A percentile compares a stretch with the other conserved stretches of the same genome.
Evolutionary conservation across 2,888 invertebrate species (phyloP).

Genomic region (Hemicrepidius hirtus): DNA sequence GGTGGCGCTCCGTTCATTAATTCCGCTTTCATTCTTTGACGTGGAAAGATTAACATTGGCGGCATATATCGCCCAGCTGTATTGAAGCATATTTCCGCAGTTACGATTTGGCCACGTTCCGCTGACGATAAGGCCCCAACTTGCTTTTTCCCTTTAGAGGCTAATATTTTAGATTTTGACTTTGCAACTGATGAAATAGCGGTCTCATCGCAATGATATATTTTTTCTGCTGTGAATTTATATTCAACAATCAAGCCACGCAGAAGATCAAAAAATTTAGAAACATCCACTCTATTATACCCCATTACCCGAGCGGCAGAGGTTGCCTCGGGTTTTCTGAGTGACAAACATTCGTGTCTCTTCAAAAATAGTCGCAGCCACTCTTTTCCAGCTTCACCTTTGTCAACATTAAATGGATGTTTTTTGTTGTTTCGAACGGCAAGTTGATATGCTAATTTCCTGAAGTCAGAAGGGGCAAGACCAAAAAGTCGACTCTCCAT

Average conservation of each 20-base stretch:
- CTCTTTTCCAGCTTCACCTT: too few species aligned
- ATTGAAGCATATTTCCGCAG: conserved; percentile 59
- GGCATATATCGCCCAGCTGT: conserved; percentile 61
- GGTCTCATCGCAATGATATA: neutral
- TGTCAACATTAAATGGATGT: conserved; percentile 52
- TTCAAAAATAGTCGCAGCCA: too few species aligned
- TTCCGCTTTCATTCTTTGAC: conserved; percentile 59
- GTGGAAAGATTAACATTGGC: too few species aligned
- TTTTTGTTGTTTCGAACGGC: conserved; percentile 47
- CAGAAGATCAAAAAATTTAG: neutral
- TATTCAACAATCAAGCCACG: neutral
- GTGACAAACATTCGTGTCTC: too few species aligned
- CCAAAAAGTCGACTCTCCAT: conserved; percentile 54
- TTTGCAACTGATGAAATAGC: conserved; percentile 59
- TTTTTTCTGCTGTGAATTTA: neutral
- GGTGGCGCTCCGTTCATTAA: conserved; percentile 61
- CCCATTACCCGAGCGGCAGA: neutral
- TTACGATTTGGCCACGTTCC: conserved; percentile 60
- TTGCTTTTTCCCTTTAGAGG: conserved; percentile 44
- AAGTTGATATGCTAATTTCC: conserved; percentile 51
- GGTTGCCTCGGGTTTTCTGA: neutral
- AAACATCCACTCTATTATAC: neutral
- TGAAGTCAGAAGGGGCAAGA: conserved; percentile 41
- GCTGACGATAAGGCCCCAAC: conserved; percentile 61
- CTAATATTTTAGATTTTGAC: conserved; percentile 49